A percentile compares a stretch with the other conserved stretches of the same genome.
These are phyloP conservation scores for Clinocottus analis DNA, from an alignment of 2,113 vertebrate genomes.

Conservation along the genomic window DNA sequence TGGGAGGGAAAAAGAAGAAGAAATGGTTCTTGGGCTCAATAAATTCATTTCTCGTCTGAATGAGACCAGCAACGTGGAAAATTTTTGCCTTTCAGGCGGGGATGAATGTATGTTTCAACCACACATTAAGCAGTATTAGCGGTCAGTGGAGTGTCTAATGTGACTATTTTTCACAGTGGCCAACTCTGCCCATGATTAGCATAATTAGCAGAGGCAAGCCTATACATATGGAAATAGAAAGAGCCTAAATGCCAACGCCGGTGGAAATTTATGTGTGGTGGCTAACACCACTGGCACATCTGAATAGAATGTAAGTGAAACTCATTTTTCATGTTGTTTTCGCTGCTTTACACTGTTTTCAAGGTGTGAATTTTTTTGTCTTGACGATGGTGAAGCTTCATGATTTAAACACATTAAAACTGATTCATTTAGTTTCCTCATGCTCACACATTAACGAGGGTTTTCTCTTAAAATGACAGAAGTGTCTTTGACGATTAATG, in stretches of 20 bases:
- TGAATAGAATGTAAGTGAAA: conserved; percentile 90
- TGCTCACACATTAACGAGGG: neutral
- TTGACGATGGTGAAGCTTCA: conserved; percentile 3
- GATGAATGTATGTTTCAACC: conserved; percentile 97
- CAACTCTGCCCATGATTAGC: conserved; percentile 95
- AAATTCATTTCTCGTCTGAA: conserved; percentile 96
- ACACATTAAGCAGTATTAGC: conserved; percentile 97
- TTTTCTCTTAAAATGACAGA: conserved; percentile 24
- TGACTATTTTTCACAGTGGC: conserved; percentile 96
- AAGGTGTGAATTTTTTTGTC: conserved; percentile 32
- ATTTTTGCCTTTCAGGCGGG: conserved; percentile 92
- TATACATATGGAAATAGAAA: conserved; percentile 97
- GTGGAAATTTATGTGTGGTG: conserved; percentile 93
- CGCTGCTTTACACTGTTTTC: conserved; percentile 60
- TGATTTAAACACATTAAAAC: neutral
- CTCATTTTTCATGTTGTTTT: conserved; percentile 78
- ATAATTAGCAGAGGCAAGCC: conserved; percentile 96
- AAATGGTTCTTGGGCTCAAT: conserved; percentile 90
- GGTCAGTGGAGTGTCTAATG: conserved; percentile 97
- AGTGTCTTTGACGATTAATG: conserved; percentile 43
- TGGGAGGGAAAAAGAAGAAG: conserved; percentile 79
- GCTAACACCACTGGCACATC: conserved; percentile 90
- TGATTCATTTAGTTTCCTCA: conserved; percentile 20
- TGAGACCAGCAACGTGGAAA: conserved; percentile 97
- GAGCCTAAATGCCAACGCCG: conserved; percentile 93